A percentile compares a stretch with the other conserved stretches of the same genome.
phyloP scores from a whole-genome alignment of 1,140 invertebrate genomes.

The Euborellia annulipes region DNA sequence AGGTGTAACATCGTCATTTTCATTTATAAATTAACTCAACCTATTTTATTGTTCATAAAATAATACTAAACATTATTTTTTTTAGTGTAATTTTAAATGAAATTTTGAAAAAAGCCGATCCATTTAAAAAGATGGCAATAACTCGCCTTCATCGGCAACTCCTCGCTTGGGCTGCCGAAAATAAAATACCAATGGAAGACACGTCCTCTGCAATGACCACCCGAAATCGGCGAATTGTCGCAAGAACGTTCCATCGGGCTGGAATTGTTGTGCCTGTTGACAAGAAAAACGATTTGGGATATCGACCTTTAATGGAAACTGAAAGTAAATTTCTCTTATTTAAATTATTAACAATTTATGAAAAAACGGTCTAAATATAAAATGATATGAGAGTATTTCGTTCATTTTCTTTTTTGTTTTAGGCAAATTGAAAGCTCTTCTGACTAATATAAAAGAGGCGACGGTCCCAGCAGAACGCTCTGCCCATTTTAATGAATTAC shows the following conservation, averaged over 20 bases:
- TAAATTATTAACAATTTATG: background rate
- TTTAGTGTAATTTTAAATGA: background rate
- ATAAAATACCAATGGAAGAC: slow-evolving; percentile 42
- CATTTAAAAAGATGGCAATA: slow-evolving; percentile 45
- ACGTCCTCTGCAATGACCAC: slow-evolving; percentile 40
- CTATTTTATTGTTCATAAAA: no score
- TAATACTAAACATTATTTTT: slow-evolving; percentile 13
- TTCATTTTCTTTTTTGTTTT: slow-evolving; percentile 24
- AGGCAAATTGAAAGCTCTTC: slow-evolving; percentile 55
- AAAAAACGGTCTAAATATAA: slow-evolving; percentile 8
- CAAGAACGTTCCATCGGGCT: slow-evolving; percentile 65
- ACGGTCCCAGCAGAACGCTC: slow-evolving; percentile 39
- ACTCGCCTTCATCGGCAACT: slow-evolving; percentile 41
- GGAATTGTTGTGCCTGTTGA: slow-evolving; percentile 81
- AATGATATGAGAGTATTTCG: slow-evolving; percentile 5
- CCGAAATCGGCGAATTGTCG: slow-evolving; percentile 49
- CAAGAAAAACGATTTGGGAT: slow-evolving; percentile 62
- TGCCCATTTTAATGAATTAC: slow-evolving; percentile 42
- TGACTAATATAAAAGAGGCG: slow-evolving; percentile 46
- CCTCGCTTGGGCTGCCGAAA: slow-evolving; percentile 42
- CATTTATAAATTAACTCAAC: no score
- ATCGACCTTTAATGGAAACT: slow-evolving; percentile 54
- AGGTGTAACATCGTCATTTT: no score
- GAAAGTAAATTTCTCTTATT: slow-evolving; percentile 39
- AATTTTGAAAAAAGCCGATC: slow-evolving; percentile 33